phyloP scores from a whole-genome alignment of 2,113 vertebrate species.

The Montifringilla adamsi region DNA sequence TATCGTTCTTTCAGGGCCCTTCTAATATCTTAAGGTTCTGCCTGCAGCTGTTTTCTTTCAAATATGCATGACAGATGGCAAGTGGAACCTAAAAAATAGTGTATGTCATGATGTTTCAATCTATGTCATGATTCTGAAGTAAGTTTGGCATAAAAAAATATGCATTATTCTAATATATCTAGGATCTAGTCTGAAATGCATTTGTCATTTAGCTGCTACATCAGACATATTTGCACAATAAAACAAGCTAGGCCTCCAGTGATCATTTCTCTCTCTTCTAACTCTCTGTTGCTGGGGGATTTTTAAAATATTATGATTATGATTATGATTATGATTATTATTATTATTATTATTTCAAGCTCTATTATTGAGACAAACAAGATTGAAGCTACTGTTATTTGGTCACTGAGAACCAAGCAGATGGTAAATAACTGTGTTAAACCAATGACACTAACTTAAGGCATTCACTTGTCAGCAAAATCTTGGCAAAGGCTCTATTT shows the following conservation, averaged over 20 bases:
- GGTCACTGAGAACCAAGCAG: not conserved
- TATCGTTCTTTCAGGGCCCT: accelerated
- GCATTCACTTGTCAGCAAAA: not conserved
- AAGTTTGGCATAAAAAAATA: not conserved
- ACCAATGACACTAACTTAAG: not conserved
- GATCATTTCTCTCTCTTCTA: not conserved
- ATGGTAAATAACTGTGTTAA: not conserved
- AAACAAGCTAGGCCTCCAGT: not conserved
- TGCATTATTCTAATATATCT: not conserved
- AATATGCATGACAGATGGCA: not conserved
- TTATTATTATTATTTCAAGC: not conserved
- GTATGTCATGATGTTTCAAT: not conserved
- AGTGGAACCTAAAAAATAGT: not conserved
- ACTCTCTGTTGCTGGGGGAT: accelerated
- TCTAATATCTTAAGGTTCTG: not conserved
- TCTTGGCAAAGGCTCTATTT: not conserved
- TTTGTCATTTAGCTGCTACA: not conserved
- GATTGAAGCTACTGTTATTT: not conserved
- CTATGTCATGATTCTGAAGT: not conserved
- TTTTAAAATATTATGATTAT: not conserved
- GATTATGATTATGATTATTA: no score
- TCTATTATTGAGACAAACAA: not conserved
- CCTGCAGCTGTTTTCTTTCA: not conserved
- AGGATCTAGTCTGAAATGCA: not conserved
- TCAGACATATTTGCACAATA: not conserved